Base-by-base conservation (phyloP, 2,888 invertebrate species). In the Nematopogon swammerdamellus region DNA sequence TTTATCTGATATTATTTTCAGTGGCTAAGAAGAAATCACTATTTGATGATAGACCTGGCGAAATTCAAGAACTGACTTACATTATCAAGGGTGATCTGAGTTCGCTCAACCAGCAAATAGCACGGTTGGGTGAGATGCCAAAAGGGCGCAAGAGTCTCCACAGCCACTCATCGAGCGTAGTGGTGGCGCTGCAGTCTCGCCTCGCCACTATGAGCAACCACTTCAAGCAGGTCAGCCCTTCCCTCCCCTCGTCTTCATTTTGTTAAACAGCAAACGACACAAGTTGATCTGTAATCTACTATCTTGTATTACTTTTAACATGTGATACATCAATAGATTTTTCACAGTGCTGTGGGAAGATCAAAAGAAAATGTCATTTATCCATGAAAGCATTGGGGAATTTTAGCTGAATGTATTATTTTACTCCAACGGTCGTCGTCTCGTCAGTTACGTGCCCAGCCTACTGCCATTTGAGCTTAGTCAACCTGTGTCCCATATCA, bases 1-100 rank as follows among this genome's bases (percentile, higher is more conserved):
- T n/a, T n/a, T n/a, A n/a, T n/a, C n/a, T n/a, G 42, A 44, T 25
- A 29, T 51, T 55, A 52, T 52, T 82, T 84, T 47, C 67, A 95
- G 94, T 99, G 85, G 97, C 98, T n/a, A 97, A 97, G 79, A 88
- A 92, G 64, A 96, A 95, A 70, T 96, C 97, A 0, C 82, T 99
- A 49, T 99, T 98, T 79, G 96, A 98, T 72, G 98, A 99, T 68
- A 85, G 95, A 68, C 92, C 96, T 29, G 85, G 89, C 49, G 98
- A 99, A 82, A 97, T 99, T 52, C 97, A 99, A 68, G 97, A 98
- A 67, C 73, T 99, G 51, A 98, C 97, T 1, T 95, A 94, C 63
- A 97, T 97, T 51, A 96, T 99, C 51, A 97, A 97, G 76, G 94
- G 95, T 55, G 99, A 99, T 70, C 84, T 99, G 54, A 91, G 89